A percentile compares a stretch with the other conserved stretches of the same genome.
Conservation (phyloP, 2,888 invertebrate species). For the Lapara coniferarum region DNA sequence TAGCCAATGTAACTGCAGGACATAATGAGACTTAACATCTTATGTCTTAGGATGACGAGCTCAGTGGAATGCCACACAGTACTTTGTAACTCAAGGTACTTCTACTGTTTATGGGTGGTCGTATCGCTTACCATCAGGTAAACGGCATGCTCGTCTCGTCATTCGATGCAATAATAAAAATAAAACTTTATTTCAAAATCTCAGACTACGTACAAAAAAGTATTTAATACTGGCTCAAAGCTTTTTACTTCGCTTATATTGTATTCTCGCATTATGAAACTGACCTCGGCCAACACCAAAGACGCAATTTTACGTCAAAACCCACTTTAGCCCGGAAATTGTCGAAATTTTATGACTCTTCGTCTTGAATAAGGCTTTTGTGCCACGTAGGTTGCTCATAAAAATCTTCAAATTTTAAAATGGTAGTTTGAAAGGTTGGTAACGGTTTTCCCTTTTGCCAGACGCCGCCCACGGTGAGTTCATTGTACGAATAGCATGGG, state of each 20-base stretch:
- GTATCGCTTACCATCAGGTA: no score
- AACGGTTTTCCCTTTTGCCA: slow-evolving; percentile 15
- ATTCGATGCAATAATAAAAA: no score
- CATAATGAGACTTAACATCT: no score
- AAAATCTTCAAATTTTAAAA: slow-evolving; percentile 8
- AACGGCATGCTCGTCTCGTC: no score
- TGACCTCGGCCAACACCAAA: neutral
- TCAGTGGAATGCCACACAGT: no score
- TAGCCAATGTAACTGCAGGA: no score
- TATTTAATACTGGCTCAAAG: neutral
- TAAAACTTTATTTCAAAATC: no score
- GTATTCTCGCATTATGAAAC: neutral
- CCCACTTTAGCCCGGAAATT: neutral
- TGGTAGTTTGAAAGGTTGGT: neutral
- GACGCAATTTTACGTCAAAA: neutral
- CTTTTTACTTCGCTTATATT: neutral
- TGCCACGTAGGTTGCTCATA: slow-evolving; percentile 13
- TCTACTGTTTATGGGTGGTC: no score
- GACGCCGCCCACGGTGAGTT: neutral
- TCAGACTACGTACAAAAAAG: neutral
- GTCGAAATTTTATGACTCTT: slow-evolving; percentile 8
- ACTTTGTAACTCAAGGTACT: no score
- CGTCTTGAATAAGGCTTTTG: slow-evolving; percentile 2
- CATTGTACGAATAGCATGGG: neutral
- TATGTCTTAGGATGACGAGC: no score